Percentiles rank a stretch among this genome's conserved stretches.
Conservation (phyloP, 2,888 invertebrate genomes). For the Capitulum mitella region DNA sequence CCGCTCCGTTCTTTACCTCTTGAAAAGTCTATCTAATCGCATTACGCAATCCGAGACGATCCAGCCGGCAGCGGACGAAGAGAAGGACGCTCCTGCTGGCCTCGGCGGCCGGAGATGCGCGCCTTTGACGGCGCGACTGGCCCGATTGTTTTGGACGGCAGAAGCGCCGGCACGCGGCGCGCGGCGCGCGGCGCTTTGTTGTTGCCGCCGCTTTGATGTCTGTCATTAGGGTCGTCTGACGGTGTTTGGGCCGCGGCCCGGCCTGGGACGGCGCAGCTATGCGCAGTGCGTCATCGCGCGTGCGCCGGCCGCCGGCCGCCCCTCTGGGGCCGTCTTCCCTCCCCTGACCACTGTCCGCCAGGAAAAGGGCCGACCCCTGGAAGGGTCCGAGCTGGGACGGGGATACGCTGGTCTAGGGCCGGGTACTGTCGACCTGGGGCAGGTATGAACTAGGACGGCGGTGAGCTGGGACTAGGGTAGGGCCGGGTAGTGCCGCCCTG, state of each 20-base stretch:
- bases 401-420: too few species aligned
- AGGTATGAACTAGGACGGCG: too few species aligned
- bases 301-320: background rate
- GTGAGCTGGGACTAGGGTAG: too few species aligned
- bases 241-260: background rate
- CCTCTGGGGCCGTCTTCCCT: background rate
- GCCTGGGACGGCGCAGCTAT: background rate
- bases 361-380: too few species aligned
- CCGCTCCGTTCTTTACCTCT: background rate
- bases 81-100: background rate
- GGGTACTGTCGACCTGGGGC: too few species aligned
- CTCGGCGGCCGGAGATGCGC: background rate
- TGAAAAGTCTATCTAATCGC: background rate
- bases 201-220: conserved; percentile 5
- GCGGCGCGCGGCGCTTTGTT: background rate
- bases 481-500: too few species aligned
- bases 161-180: background rate
- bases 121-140: background rate
- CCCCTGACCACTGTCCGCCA: background rate
- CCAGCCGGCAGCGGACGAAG: background rate
- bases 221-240: background rate
- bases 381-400: too few species aligned
- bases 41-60: background rate
- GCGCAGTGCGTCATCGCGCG: background rate
- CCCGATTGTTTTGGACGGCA: background rate